Conservation (phyloP, 2,113 vertebrate species). For the Ceuthmochares aereus region DNA sequence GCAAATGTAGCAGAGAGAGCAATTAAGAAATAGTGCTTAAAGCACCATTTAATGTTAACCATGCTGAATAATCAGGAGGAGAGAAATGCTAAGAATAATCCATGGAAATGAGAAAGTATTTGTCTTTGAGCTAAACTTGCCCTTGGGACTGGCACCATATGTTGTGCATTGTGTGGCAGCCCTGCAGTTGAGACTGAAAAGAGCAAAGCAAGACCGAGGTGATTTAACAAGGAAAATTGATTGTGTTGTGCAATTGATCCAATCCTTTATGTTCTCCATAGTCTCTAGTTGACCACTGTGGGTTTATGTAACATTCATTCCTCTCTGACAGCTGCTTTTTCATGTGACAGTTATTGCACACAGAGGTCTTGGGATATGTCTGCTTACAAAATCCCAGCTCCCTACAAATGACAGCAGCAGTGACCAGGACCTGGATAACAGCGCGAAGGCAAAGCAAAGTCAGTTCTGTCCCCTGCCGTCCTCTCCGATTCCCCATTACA, state of each 20-base stretch:
- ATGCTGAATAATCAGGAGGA: neutral
- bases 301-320: neutral
- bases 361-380: neutral
- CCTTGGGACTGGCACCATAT: neutral
- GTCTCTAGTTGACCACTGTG: neutral
- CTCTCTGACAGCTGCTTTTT: neutral
- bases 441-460: neutral
- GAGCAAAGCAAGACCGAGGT: neutral
- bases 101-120: neutral
- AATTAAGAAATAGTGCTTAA: neutral
- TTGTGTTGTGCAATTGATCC: neutral
- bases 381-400: neutral
- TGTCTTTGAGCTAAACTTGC: neutral
- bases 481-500: neutral
- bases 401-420: fast-evolving
- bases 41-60: neutral
- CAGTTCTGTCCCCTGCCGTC: neutral
- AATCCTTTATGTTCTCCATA: fast-evolving
- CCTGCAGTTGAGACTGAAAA: neutral
- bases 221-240: fast-evolving
- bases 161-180: neutral
- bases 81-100: neutral
- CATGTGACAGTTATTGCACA: neutral
- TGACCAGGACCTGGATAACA: neutral
- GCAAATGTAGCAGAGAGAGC: neutral